Base-by-base conservation (phyloP, 1,140 invertebrate species). In the Dinoponera quadriceps region DNA sequence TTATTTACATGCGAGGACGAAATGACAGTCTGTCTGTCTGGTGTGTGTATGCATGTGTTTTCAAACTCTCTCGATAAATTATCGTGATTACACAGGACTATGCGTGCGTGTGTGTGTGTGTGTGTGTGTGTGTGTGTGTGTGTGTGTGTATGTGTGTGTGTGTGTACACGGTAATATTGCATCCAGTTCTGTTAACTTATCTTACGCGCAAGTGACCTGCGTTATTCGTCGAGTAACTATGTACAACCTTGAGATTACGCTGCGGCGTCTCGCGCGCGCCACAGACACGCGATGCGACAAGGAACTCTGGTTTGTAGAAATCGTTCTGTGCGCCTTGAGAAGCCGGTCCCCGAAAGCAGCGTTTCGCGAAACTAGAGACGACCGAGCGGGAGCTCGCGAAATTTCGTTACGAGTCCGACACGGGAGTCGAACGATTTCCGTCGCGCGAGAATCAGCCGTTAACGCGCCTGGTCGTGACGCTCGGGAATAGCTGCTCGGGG, bases 261-360 rank as follows among this genome's bases (percentile, higher is more conserved):
- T 60, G 68, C 49, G 25, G 77, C 57, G 11, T 33, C 27, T 74
- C 73, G 18, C 57, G 38, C 38, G 38, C 38, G 48, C 16, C n/a
- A 73, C 29, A 20, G 62, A 44, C 55, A 48, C 55, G 25, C 59
- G 38, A 44, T 55, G 62, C 59, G 62, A 87, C 49, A 87, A 89
- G 88, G 87, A 89, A 89, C 88, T 89, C 73, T 89, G 81, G 11
- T 69, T 25, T 87, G 20, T 83, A 51, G 33, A 62, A 72, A 74
- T 86, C 55, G 60, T 51, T 44, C 54, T 72, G 25, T 72, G 14
- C 38, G 57, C 18, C 38, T 54, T n/a, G 14, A 73, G 38, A 44
- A 7, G 25, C 68, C 33, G 16, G 25, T 54, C 29, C 44, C 60
- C n/a, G n/a, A 68, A 82, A 74, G 62, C 68, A 72, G 38, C 20